Percentiles rank a stretch among this genome's conserved stretches.
These are phyloP conservation scores for Passerina amoena DNA, from an alignment of 2,113 vertebrate genomes.

Conservation along the genomic window DNA sequence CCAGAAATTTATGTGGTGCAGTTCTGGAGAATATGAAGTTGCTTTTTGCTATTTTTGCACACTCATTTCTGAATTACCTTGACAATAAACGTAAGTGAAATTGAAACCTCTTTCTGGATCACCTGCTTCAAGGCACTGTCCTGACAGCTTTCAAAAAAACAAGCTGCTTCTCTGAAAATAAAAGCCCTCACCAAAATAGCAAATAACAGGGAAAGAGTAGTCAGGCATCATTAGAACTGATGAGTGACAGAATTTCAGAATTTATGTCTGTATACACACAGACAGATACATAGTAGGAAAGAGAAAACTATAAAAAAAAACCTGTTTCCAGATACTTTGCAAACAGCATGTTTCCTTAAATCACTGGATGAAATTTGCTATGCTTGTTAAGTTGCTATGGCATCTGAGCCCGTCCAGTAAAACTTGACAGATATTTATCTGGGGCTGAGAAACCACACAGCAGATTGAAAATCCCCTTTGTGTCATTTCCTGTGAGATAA, in stretches of 20 bases:
- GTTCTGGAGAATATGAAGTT: background rate
- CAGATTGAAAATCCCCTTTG: conserved; percentile 57
- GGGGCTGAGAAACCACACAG: conserved; percentile 8
- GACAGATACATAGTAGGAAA: background rate
- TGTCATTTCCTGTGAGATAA: conserved; percentile 68
- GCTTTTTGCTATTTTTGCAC: background rate
- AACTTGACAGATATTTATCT: conserved; percentile 18
- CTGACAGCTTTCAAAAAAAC: background rate
- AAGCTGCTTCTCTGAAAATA: background rate
- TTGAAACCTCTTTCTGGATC: background rate
- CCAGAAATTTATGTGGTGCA: background rate
- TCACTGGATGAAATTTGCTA: background rate
- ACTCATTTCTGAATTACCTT: background rate
- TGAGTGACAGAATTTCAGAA: background rate
- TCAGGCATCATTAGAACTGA: background rate
- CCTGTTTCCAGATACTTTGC: background rate
- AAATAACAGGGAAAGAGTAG: background rate
- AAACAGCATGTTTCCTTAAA: background rate
- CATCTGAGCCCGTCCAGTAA: background rate
- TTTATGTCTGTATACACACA: background rate
- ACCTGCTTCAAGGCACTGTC: background rate
- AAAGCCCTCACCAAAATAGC: background rate
- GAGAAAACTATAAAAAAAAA: background rate
- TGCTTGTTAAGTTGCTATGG: background rate
- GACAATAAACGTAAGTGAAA: background rate